phyloP scores from a whole-genome alignment of 2,797 vertebrate species.

The Neosilurus hyrtlii region DNA sequence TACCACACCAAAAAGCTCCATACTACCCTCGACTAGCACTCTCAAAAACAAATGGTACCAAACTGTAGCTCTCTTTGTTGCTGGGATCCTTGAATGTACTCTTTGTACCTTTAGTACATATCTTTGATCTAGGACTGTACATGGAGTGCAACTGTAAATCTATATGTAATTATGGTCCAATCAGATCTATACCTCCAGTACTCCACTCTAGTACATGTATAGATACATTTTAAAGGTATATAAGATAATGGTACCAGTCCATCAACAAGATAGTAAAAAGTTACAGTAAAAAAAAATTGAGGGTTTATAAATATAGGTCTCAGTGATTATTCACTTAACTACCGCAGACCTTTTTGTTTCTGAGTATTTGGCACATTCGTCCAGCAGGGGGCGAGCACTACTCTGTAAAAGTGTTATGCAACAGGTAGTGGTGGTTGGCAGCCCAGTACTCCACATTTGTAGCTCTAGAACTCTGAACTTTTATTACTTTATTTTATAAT shows the following conservation, averaged over 20 bases:
- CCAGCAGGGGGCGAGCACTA: conserved; percentile 31
- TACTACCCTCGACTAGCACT: neutral
- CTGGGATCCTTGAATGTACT: neutral
- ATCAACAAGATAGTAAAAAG: neutral
- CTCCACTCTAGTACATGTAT: neutral
- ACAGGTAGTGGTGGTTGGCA: neutral
- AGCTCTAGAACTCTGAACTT: neutral
- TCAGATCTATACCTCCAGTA: neutral
- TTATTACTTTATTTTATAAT: neutral
- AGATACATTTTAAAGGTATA: neutral
- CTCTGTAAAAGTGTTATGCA: conserved; percentile 12
- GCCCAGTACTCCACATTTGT: neutral
- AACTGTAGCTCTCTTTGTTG: neutral
- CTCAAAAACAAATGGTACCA: neutral
- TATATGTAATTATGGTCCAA: neutral
- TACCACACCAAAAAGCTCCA: neutral
- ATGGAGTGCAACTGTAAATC: neutral
- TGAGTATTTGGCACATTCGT: conserved; percentile 20
- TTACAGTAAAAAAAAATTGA: too few species aligned
- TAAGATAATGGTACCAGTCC: neutral
- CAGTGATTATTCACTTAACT: neutral
- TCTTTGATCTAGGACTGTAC: neutral
- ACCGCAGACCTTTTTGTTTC: neutral
- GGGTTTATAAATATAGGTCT: neutral
- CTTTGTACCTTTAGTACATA: neutral